Base-by-base conservation (phyloP, 37 sponge, comb jelly and placozoan genomes). In the Eunapius fragilis region DNA sequence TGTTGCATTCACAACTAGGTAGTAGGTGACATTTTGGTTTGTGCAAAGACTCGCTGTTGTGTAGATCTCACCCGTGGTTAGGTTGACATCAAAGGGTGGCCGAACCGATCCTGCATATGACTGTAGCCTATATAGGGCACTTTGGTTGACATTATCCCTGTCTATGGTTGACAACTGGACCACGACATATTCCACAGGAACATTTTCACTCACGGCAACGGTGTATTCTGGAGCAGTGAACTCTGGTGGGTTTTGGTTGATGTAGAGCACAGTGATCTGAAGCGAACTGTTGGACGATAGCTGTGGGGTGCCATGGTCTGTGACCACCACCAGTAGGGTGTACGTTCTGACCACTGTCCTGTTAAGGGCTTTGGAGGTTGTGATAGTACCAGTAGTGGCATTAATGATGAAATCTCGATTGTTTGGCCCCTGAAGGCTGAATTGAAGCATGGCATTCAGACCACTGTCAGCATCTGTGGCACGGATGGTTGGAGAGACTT, bases 181-280 rank as follows among this genome's bases (percentile, higher is more conserved):
- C 25, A 80, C 68, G 3, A 82, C 12, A 14, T 67, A 45, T 25
- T 84, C 87, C 0, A 83, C 33, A 0, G 31, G 50, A 17, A 68
- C 25, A 67, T 92, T 88, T 33, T 92, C 92, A 30, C 72, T 79
- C 31, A 90, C 73, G 23, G 27, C 13, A 0, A 37, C 72, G 33
- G 30, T 76, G 37, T 88, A 88, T 0, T 0, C 2, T 0, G 83
- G 7, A 30, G 67, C 41, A 26, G 72, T 45, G 68, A 95, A 95
- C 3, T 37, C 23, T 13, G 96, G 96, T 31, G 86, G 80, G 37
- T 69, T 92, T 83, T 95, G 93, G 45, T 95, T 92, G 34, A 90
- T 88, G 48, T 95, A 88, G 36, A 72, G 31, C 2, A 95, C 72
- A 25, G 13, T 82, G 30, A 95, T 90, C 26, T 19, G 70, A 14